Base-by-base conservation (phyloP, 2,888 invertebrate genomes). In the Erebia palarica region DNA sequence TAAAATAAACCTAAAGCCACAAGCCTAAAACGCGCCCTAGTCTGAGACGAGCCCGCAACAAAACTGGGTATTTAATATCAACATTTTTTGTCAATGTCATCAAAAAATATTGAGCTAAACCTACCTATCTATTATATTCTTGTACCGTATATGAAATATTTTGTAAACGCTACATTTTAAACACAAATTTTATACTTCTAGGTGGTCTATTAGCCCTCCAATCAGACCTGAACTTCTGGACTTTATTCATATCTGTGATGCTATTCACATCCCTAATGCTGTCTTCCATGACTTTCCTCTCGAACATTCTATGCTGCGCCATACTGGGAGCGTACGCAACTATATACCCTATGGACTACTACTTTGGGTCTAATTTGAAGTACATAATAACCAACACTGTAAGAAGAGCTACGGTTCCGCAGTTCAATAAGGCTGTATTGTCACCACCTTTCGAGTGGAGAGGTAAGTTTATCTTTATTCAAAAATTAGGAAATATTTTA, bases 351-450 rank as follows among this genome's bases (percentile, higher is more conserved):
- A 81, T 96, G 13, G 96, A 96, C 86, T 94, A 94, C 79, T 96
- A 94, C 78, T 75, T 94, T 73, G 95, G 95, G 36, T 94, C 95
- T 47, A 95, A 94, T 85, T 85, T 97, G 76, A 95, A 95, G 78
- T 96, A 95, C 81, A 95, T 96, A 51, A 78, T 96, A 1, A 89
- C 96, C 21, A 96, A 96, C 79, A 90, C 94, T 0, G 82, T 96
- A n/a, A 88, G 96, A 75, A 93, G 96, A 75, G 94, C 95, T 0
- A 93, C 94, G 0, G 94, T 95, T 11, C 80, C 89, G 0, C 86
- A 92, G n/a, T 96, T 96, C 78, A 90, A 94, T 64, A 81, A 84
- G 18, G 96, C 95, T 27, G 86, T 94, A 27, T 82, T 96, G 64
- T 87, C 94, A 75, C 94, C 95, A 21, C 95, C 96, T 0, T 95